Base-by-base conservation (phyloP, 2,113 vertebrate genomes). In the Petroica traversi region DNA sequence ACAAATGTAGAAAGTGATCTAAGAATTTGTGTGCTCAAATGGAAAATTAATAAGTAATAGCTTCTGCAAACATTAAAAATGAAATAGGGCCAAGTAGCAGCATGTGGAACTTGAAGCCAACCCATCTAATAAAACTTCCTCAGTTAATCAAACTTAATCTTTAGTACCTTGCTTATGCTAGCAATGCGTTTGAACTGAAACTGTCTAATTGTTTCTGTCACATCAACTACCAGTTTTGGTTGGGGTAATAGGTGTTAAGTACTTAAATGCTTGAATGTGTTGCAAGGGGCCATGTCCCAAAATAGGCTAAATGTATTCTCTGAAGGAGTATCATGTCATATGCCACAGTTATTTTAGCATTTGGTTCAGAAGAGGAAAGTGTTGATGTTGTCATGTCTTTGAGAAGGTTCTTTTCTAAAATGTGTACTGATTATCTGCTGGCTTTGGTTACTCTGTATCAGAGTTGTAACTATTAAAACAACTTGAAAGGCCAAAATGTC, bases 21-120 rank as follows among this genome's bases (percentile, higher is more conserved):
- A 71, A 62, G 46, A 64, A 41, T 72, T 76, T 75, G 1, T n/a
- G 19, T 59, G 19, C 34, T 88, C 6, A 80, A 59, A 68, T 67
- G 85, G 86, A 77, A 95, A 92, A 88, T 88, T 88, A 87, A 63
- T 91, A 67, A 81, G 69, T 96, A 85, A 6, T 45, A 74, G 40
- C 74, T 68, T 79, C 36, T 88, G 45, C 61, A 78, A 87, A 67
- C 20, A 19, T 16, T 78, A 22, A 63, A 87, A 87, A 63, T 48
- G 8, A 73, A 61, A 15, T 67, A 34, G 25, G 89, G 29, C 76
- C 19, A 63, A 19, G 43, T 67, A 62, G 55, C 29, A 77, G 52
- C n/a, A 38, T 24, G 34, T 64, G 85, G 64, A 85, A 77, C 55
- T 68, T 63, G 26, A 75, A 83, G 52, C 10, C 19, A 31, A 72